These are phyloP conservation scores for Nomada fucata DNA, from an alignment of 2,888 invertebrate genomes.

Conservation along the genomic window DNA sequence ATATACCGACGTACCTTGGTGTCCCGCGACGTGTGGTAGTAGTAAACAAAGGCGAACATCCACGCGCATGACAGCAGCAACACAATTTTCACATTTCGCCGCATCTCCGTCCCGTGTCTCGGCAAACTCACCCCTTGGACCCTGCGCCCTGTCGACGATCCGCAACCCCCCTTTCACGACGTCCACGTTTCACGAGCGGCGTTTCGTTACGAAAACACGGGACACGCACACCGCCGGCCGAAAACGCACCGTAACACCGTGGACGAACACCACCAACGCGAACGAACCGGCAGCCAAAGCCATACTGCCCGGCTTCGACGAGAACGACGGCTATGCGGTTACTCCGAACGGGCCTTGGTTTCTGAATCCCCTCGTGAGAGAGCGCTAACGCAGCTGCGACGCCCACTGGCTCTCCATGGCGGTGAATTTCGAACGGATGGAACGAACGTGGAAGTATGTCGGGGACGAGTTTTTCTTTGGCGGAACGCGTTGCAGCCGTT, in stretches of 20 bases:
- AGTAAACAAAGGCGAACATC: constrained; percentile 88
- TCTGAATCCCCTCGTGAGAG: constrained; percentile 20
- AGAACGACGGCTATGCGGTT: constrained; percentile 34
- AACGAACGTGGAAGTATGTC: no score
- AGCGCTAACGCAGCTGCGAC: constrained; percentile 23
- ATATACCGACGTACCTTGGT: constrained; percentile 84
- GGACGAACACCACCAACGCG: constrained; percentile 62
- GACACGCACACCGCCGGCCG: constrained; percentile 71
- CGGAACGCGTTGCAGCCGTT: background rate
- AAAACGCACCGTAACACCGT: constrained; percentile 62
- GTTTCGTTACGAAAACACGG: constrained; percentile 34
- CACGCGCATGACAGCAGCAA: constrained; percentile 87
- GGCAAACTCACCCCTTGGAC: constrained; percentile 28
- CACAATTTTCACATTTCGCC: constrained; percentile 87
- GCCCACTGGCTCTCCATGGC: constrained; percentile 30
- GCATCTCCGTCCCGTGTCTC: constrained; percentile 82
- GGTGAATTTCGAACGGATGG: constrained; percentile 43
- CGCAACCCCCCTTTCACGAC: constrained; percentile 8
- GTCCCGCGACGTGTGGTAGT: constrained; percentile 86
- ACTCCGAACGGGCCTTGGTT: constrained; percentile 24
- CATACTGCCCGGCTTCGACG: constrained; percentile 71
- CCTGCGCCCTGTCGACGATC: constrained; percentile 7
- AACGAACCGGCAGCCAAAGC: constrained; percentile 80
- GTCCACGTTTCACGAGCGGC: constrained; percentile 49
- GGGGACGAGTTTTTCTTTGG: background rate